A percentile compares a stretch with the other conserved stretches of the same genome.
phyloP scores from a whole-genome alignment of 1,140 invertebrate genomes.

The Sycobia sp. region DNA sequence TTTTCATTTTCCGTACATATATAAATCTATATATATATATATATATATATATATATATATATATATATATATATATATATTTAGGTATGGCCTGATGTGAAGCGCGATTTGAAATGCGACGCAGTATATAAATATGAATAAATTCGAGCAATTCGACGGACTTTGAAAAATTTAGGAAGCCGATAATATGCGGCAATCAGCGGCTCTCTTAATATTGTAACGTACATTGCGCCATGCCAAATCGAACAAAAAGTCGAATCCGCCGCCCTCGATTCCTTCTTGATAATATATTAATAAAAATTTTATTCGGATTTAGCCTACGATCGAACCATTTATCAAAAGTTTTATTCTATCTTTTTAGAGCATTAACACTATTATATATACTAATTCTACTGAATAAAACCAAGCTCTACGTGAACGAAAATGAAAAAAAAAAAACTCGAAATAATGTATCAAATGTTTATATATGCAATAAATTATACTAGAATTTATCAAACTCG shows the following conservation, averaged over 20 bases:
- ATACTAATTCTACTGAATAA: constrained; percentile 47
- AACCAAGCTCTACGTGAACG: constrained; percentile 44
- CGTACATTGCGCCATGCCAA: constrained; percentile 24
- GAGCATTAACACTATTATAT: constrained; percentile 44
- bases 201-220: constrained; percentile 5
- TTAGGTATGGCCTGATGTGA: too few species aligned
- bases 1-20: too few species aligned
- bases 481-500: constrained; percentile 38
- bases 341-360: constrained; percentile 49
- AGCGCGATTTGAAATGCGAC: too few species aligned
- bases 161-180: not conserved
- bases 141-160: too few species aligned
- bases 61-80: too few species aligned
- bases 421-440: constrained; percentile 42
- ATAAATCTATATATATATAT: too few species aligned
- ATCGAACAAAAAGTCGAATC: constrained; percentile 13
- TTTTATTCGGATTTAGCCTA: constrained; percentile 13
- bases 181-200: not conserved
- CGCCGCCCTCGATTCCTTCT: not conserved
- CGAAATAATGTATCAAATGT: constrained; percentile 58
- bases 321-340: constrained; percentile 46
- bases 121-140: too few species aligned
- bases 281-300: constrained; percentile 16
- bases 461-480: constrained; percentile 58
- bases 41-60: too few species aligned